phyloP scores from a whole-genome alignment of 2,797 vertebrate genomes.

The Siniperca undulata region DNA sequence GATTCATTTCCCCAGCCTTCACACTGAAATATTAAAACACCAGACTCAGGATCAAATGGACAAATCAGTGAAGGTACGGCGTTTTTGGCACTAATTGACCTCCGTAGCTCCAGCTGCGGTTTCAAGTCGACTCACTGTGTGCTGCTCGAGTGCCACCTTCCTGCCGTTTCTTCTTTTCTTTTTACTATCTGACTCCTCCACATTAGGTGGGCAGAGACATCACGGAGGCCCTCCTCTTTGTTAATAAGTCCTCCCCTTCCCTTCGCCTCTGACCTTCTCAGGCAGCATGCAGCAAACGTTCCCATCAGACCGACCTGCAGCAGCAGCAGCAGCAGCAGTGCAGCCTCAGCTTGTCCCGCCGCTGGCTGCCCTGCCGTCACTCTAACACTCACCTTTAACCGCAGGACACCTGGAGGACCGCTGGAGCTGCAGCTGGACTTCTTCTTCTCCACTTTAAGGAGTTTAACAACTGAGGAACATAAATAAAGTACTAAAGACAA shows the following conservation, averaged over 20 bases:
- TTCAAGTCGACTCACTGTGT: slow-evolving; percentile 3
- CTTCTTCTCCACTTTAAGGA: slow-evolving; percentile 29
- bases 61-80: background rate
- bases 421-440: slow-evolving; percentile 39
- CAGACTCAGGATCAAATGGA: background rate
- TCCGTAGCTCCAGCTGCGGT: background rate
- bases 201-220: slow-evolving; percentile 43
- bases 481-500: background rate
- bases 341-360: slow-evolving; percentile 41
- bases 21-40: background rate
- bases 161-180: slow-evolving; percentile 51
- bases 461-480: slow-evolving; percentile 30
- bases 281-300: slow-evolving; percentile 78
- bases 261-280: slow-evolving; percentile 71
- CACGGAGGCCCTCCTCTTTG: slow-evolving; percentile 57
- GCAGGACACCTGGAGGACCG: slow-evolving; percentile 54
- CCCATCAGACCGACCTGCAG: slow-evolving; percentile 77
- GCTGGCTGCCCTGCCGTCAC: slow-evolving; percentile 38
- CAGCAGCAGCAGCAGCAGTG: slow-evolving; percentile 45
- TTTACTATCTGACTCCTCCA: background rate
- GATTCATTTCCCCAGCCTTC: background rate
- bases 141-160: slow-evolving; percentile 83
- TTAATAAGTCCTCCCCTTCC: slow-evolving; percentile 57
- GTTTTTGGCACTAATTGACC: background rate
- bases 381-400: slow-evolving; percentile 35